These are phyloP conservation scores for Chionis minor DNA, from an alignment of 2,113 vertebrate genomes.

Conservation along the genomic window DNA sequence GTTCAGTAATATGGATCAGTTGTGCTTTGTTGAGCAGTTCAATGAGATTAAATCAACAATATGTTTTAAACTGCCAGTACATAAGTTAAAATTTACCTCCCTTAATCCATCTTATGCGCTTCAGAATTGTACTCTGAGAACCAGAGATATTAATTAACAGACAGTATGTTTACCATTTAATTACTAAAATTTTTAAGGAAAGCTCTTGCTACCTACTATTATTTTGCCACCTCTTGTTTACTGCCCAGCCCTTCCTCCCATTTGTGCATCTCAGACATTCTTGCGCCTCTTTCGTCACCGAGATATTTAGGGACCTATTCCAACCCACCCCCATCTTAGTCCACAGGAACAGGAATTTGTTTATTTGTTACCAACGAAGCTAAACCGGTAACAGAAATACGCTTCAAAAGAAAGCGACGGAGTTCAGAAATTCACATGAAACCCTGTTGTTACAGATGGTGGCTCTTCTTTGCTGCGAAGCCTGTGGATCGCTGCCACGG, in stretches of 20 bases:
- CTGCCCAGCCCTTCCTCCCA: not conserved
- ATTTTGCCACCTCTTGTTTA: not conserved
- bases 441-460: slow-evolving; percentile 14
- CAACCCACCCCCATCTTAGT: not conserved
- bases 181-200: not conserved
- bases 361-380: not conserved
- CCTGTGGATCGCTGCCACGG: not conserved
- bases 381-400: not conserved
- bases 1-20: slow-evolving; percentile 14
- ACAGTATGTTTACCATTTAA: not conserved
- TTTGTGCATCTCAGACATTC: not conserved
- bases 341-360: not conserved
- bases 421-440: not conserved
- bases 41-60: slow-evolving; percentile 55
- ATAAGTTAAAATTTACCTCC: slow-evolving; percentile 59
- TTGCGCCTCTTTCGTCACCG: not conserved
- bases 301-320: not conserved
- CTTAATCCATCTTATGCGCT: slow-evolving; percentile 10
- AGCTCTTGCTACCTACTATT: not conserved
- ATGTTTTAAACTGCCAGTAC: slow-evolving; percentile 1
- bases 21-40: slow-evolving; percentile 30
- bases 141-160: slow-evolving; percentile 52
- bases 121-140: not conserved
- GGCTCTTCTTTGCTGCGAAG: not conserved
- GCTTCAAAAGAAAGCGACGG: not conserved